phyloP scores from a whole-genome alignment of 2,888 invertebrate species.

The Latrodectus elegans region DNA sequence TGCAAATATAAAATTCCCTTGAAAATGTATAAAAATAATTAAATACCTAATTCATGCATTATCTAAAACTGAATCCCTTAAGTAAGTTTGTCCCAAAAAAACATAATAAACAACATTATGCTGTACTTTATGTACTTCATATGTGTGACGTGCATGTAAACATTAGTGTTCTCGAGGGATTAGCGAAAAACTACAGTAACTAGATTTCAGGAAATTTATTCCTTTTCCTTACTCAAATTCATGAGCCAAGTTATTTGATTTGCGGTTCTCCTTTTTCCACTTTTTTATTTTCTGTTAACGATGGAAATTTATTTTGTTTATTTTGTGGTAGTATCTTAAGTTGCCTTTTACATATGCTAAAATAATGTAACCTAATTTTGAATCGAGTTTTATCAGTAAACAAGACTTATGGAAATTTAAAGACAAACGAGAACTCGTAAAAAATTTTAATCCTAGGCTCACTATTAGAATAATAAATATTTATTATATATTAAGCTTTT shows the following conservation, averaged over 20 bases:
- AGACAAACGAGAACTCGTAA: no score
- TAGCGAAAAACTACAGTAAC: conserved; percentile 13
- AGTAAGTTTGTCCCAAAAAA: no score
- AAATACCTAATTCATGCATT: no score
- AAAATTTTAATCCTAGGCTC: no score
- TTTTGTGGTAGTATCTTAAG: background rate
- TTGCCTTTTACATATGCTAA: background rate
- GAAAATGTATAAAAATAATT: no score
- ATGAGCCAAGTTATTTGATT: conserved; percentile 19
- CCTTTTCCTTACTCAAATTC: background rate
- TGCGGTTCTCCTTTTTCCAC: background rate
- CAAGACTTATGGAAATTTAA: background rate
- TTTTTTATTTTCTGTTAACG: background rate
- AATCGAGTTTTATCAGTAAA: background rate
- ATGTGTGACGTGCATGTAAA: background rate
- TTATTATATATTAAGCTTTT: no score
- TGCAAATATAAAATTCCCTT: no score
- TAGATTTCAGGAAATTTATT: conserved; percentile 27
- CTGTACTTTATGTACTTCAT: no score
- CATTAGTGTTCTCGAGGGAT: conserved; percentile 17
- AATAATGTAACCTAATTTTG: conserved; percentile 1
- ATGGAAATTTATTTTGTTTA: conserved; percentile 15
- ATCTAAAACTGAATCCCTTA: no score
- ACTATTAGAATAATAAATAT: no score
- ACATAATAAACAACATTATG: no score